Conservation (phyloP, 2,797 vertebrate species). For the Ispidina lecontei region DNA sequence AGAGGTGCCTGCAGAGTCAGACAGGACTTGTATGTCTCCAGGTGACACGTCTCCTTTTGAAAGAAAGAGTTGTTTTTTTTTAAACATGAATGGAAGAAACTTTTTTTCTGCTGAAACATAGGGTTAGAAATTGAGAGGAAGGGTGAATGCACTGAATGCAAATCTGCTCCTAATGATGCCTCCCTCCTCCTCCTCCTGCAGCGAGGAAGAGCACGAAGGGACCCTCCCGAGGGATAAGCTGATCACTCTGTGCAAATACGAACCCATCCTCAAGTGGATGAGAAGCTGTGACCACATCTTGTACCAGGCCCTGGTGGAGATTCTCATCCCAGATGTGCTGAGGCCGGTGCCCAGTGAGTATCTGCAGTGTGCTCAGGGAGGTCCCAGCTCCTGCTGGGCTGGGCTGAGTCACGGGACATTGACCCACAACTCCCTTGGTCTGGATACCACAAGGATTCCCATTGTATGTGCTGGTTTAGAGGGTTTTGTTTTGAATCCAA, state of each 20-base stretch:
- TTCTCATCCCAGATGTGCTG: constrained; percentile 95
- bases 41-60: neutral
- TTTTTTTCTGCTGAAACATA: neutral
- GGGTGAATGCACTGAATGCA: neutral
- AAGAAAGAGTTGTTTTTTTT: neutral
- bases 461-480: neutral
- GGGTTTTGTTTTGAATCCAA: neutral
- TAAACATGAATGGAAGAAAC: neutral
- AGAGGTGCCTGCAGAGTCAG: neutral
- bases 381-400: neutral
- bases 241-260: constrained; percentile 90
- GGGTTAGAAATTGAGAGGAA: neutral
- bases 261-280: constrained; percentile 94
- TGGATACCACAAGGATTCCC: neutral
- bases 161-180: neutral
- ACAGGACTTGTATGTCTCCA: neutral
- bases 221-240: constrained; percentile 90
- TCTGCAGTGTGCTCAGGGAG: neutral
- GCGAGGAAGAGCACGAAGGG: constrained; percentile 87
- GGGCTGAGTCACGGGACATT: neutral
- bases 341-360: constrained; percentile 95
- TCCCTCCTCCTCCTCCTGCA: constrained; percentile 46
- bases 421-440: fast-evolving
- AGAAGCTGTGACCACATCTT: constrained; percentile 96
- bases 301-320: constrained; percentile 97